A percentile compares a stretch with the other conserved stretches of the same genome.
phyloP scores from a whole-genome alignment of 2,888 invertebrate species.

The Tetheella fluctuosa region DNA sequence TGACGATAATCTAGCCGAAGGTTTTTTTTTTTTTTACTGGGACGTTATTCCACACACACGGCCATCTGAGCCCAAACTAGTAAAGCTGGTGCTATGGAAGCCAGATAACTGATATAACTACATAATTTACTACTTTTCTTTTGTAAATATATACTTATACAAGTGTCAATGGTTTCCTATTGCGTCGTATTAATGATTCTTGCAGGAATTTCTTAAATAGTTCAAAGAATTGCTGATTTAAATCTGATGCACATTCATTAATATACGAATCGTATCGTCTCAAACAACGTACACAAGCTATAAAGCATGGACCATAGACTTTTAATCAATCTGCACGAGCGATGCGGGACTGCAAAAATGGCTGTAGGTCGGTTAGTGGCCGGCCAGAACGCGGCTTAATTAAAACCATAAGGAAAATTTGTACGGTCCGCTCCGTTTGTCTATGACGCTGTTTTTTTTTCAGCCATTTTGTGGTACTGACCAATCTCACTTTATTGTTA shows the following conservation, averaged over 20 bases:
- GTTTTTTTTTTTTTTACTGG: too few species aligned
- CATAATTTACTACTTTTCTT: too few species aligned
- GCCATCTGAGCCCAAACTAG: too few species aligned
- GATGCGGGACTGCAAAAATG: constrained; percentile 81
- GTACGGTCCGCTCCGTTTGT: constrained; percentile 51
- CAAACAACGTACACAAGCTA: constrained; percentile 56
- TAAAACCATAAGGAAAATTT: constrained; percentile 85
- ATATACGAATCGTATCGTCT: constrained; percentile 29
- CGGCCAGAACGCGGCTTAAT: constrained; percentile 67
- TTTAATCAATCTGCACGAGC: constrained; percentile 84
- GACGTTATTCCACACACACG: too few species aligned
- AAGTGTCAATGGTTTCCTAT: too few species aligned
- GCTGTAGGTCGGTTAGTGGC: constrained; percentile 65
- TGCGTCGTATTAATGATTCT: too few species aligned
- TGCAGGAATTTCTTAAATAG: too few species aligned
- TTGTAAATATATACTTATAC: too few species aligned
- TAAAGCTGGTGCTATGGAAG: too few species aligned
- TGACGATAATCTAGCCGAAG: too few species aligned
- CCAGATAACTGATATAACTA: too few species aligned
- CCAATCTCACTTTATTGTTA: constrained; percentile 40
- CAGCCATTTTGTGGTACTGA: constrained; percentile 35
- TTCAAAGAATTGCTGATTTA: too few species aligned
- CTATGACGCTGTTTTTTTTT: constrained; percentile 62
- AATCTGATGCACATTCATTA: not conserved
- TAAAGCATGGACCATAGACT: constrained; percentile 84